A percentile compares a stretch with the other conserved stretches of the same genome.
Conservation (phyloP, 2,113 vertebrate species). For the Pteronura brasiliensis region DNA sequence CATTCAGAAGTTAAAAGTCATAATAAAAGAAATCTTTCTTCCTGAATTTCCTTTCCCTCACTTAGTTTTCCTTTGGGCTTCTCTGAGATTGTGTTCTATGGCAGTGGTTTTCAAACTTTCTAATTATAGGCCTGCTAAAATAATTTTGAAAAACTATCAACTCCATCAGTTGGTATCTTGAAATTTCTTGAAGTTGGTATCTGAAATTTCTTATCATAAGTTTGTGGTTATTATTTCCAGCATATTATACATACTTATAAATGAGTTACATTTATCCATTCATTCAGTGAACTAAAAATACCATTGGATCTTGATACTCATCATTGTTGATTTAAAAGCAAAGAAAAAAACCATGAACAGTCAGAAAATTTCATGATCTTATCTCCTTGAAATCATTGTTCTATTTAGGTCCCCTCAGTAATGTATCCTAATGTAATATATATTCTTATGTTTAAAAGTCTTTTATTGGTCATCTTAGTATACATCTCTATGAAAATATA, state of each 20-base stretch:
- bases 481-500: background rate
- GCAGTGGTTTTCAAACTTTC: slow-evolving; percentile 27
- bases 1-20: background rate
- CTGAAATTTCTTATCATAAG: slow-evolving; percentile 13
- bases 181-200: slow-evolving; percentile 18
- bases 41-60: background rate
- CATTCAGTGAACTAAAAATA: background rate
- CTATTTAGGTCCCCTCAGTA: background rate
- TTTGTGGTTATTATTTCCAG: background rate
- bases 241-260: background rate
- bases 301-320: background rate
- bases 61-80: background rate
- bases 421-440: background rate
- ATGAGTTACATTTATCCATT: background rate
- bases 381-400: background rate
- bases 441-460: slow-evolving; percentile 20
- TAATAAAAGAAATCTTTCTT: background rate
- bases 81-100: background rate
- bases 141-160: background rate
- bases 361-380: background rate
- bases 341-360: background rate
- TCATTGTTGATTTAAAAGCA: background rate
- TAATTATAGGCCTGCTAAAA: background rate
- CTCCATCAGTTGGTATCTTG: background rate
- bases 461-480: background rate